Evolutionary conservation across 2,888 invertebrate species (phyloP).

Genomic region (Aporophyla lueneburgensis): DNA sequence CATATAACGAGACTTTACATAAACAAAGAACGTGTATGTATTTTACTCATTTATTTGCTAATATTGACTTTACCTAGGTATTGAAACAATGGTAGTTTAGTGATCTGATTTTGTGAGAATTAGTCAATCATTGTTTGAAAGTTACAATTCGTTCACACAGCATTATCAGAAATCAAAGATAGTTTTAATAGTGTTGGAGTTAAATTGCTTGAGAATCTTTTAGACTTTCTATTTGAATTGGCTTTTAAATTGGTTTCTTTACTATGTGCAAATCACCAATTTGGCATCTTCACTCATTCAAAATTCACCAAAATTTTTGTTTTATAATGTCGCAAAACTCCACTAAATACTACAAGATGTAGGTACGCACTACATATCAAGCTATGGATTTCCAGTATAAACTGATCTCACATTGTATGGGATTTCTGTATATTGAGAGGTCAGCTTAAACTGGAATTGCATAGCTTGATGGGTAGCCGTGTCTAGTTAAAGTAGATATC

Average conservation of each 20-base stretch:
- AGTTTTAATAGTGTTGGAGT: background rate
- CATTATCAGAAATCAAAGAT: constrained; percentile 31
- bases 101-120: constrained; percentile 5
- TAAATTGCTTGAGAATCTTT: constrained; percentile 1
- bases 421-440: no score
- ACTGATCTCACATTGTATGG: no score
- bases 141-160: constrained; percentile 12
- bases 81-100: background rate
- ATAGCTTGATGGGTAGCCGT: no score
- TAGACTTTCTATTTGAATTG: constrained; percentile 27
- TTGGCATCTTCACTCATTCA: constrained; percentile 65
- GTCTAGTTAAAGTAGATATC: background rate
- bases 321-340: background rate
- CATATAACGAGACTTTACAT: background rate
- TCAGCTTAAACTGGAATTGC: no score
- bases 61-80: constrained; percentile 5
- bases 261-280: constrained; percentile 39
- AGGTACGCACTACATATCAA: no score
- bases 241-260: constrained; percentile 14
- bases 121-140: constrained; percentile 22
- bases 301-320: constrained; percentile 49
- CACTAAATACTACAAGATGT: background rate
- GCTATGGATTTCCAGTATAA: no score
- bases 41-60: background rate
- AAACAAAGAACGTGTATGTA: background rate